These are phyloP conservation scores for Heliangelus exortis DNA, from an alignment of 2,797 vertebrate genomes.

Conservation along the genomic window DNA sequence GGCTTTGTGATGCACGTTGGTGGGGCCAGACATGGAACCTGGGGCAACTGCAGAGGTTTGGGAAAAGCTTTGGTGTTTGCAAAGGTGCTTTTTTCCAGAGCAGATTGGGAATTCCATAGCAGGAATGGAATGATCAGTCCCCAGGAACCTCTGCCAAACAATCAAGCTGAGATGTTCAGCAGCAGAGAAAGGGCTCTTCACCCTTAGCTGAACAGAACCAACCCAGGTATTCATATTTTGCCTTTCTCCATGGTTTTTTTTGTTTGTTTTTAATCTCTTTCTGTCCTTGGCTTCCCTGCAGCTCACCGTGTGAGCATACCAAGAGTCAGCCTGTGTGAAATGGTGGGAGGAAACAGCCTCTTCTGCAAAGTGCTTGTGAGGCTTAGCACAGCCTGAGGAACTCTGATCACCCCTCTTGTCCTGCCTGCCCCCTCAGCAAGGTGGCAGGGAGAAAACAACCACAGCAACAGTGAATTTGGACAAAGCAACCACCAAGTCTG, in stretches of 20 bases:
- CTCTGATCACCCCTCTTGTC: rapidly evolving
- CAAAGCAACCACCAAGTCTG: not conserved
- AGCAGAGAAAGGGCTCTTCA: not conserved
- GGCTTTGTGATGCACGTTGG: not conserved
- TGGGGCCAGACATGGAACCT: not conserved
- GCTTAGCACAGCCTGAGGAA: not conserved
- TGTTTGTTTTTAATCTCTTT: not conserved
- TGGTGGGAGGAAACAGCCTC: not conserved
- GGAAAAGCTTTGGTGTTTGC: not conserved
- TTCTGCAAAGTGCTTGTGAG: not conserved
- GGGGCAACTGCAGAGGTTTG: not conserved
- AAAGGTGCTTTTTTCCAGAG: not conserved
- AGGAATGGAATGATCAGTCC: not conserved
- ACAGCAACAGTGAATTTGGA: not conserved
- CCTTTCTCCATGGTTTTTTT: not conserved
- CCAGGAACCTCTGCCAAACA: not conserved
- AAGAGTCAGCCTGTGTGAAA: not conserved
- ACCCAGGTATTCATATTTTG: not conserved
- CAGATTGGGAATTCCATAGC: not conserved
- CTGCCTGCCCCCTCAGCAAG: rapidly evolving
- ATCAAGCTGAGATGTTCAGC: not conserved
- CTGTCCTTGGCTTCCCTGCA: not conserved
- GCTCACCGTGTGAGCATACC: not conserved
- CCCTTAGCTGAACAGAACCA: not conserved
- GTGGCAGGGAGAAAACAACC: not conserved